A percentile compares a stretch with the other conserved stretches of the same genome.
Conservation (phyloP, 1,140 invertebrate species). For the Psilanteris sp. region DNA sequence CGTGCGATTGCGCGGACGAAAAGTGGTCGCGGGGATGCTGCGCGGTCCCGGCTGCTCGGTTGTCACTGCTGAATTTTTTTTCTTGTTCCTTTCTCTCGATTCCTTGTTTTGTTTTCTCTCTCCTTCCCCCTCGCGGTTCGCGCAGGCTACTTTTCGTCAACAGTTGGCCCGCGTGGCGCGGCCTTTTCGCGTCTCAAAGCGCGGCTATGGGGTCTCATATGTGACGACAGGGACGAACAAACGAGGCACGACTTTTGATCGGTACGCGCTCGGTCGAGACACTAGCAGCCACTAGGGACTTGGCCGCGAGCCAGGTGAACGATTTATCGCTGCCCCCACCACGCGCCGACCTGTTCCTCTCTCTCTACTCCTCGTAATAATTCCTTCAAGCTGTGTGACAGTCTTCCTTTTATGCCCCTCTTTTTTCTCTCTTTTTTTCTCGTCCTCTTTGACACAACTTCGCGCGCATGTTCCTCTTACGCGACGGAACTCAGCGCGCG, state of each 20-base stretch:
- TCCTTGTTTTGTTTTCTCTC: no score
- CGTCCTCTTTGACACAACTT: no score
- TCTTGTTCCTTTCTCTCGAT: no score
- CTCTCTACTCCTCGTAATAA: slow-evolving; percentile 39
- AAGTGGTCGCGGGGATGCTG: no score
- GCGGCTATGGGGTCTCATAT: slow-evolving; percentile 39
- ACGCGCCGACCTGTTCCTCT: slow-evolving; percentile 46
- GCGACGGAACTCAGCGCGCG: no score
- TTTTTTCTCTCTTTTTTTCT: no score
- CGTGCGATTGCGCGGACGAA: no score
- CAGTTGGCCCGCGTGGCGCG: slow-evolving; percentile 28
- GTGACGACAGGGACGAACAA: slow-evolving; percentile 25
- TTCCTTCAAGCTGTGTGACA: slow-evolving; percentile 25
- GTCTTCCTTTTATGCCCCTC: slow-evolving; percentile 16
- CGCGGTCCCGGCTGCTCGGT: no score
- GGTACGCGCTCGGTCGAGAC: slow-evolving; percentile 68
- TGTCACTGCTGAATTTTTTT: slow-evolving; percentile 7
- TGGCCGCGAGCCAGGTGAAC: slow-evolving; percentile 72
- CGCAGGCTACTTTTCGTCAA: no score
- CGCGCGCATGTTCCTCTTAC: no score
- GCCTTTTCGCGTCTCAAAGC: slow-evolving; percentile 31
- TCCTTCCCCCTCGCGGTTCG: no score
- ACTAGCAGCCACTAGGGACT: slow-evolving; percentile 65
- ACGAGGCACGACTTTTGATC: slow-evolving; percentile 62
- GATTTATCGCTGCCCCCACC: slow-evolving; percentile 76